Percentiles rank a stretch among this genome's conserved stretches.
Conservation (phyloP, 2,888 invertebrate species). For the Ochropleura leucogaster region DNA sequence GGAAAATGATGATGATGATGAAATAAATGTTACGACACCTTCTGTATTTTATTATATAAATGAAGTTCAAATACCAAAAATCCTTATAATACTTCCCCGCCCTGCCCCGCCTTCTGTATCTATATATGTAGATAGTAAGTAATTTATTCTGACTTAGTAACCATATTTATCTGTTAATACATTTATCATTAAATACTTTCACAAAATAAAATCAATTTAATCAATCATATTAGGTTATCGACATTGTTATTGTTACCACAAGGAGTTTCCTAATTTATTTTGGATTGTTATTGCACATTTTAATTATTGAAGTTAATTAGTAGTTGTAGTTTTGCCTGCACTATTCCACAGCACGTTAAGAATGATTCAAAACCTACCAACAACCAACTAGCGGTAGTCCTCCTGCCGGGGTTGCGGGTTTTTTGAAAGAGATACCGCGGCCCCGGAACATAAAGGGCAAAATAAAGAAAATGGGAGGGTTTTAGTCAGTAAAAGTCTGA, state of each 20-base stretch:
- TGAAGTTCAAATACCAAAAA: not conserved
- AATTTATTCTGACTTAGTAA: not conserved
- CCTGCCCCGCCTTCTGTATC: not conserved
- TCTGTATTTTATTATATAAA: too few relatives aligned
- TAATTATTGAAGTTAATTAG: not conserved
- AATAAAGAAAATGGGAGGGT: too few relatives aligned
- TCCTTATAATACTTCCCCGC: not conserved
- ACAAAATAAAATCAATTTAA: not conserved
- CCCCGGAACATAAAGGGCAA: too few relatives aligned
- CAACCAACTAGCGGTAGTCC: too few relatives aligned
- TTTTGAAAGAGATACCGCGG: too few relatives aligned
- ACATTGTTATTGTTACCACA: not conserved
- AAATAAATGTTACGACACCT: too few relatives aligned
- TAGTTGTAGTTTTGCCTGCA: not conserved
- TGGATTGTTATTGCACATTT: not conserved
- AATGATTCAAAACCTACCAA: too few relatives aligned
- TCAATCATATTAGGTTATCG: not conserved
- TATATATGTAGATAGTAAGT: too few relatives aligned
- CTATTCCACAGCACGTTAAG: not conserved
- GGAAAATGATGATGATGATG: too few relatives aligned
- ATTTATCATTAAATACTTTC: not conserved
- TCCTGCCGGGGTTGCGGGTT: too few relatives aligned
- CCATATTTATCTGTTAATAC: not conserved
- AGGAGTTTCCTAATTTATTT: not conserved
- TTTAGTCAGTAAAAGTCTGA: too few relatives aligned